Evolutionary conservation across 2,113 vertebrate genomes (phyloP).

Genomic region (Blennius ocellaris): DNA sequence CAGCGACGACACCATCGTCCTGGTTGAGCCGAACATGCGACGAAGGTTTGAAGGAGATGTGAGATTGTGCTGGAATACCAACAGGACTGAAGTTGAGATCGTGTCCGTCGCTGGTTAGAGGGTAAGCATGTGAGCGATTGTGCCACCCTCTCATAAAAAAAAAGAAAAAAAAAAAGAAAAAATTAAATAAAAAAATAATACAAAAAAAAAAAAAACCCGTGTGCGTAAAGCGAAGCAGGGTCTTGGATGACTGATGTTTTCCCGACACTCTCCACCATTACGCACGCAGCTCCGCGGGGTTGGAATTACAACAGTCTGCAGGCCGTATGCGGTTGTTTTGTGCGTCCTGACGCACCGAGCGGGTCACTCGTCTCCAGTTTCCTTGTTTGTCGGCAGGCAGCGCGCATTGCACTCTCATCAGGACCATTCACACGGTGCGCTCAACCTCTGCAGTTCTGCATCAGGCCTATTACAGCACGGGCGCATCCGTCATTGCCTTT

Average conservation of each 20-base stretch:
- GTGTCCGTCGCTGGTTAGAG: constrained; percentile 48
- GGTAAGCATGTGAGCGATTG: constrained; percentile 53
- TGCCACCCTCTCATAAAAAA: constrained; percentile 40
- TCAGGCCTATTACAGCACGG: constrained; percentile 45
- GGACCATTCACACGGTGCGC: constrained; percentile 61
- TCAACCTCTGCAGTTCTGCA: constrained; percentile 58
- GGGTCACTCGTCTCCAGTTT: constrained; percentile 58
- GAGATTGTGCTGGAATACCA: constrained; percentile 16
- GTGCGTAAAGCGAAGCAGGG: constrained; percentile 49
- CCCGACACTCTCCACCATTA: constrained; percentile 31
- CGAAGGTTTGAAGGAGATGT: neutral
- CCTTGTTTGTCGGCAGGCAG: constrained; percentile 70
- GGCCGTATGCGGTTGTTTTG: constrained; percentile 64
- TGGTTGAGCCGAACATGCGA: constrained; percentile 14
- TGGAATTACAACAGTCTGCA: constrained; percentile 13
- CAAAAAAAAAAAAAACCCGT: constrained; percentile 37
- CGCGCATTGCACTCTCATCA: constrained; percentile 71
- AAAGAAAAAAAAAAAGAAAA: neutral
- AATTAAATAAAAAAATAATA: no score
- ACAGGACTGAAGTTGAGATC: constrained; percentile 45
- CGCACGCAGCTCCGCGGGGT: constrained; percentile 12
- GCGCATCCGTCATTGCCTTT: constrained; percentile 49
- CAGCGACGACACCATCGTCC: constrained; percentile 59
- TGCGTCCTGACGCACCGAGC: constrained; percentile 75
- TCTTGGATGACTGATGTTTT: constrained; percentile 42